Percentiles rank a stretch among this genome's conserved stretches.
These are phyloP conservation scores for Acromyrmex charruanus DNA, from an alignment of 1,140 invertebrate species.

Conservation along the genomic window DNA sequence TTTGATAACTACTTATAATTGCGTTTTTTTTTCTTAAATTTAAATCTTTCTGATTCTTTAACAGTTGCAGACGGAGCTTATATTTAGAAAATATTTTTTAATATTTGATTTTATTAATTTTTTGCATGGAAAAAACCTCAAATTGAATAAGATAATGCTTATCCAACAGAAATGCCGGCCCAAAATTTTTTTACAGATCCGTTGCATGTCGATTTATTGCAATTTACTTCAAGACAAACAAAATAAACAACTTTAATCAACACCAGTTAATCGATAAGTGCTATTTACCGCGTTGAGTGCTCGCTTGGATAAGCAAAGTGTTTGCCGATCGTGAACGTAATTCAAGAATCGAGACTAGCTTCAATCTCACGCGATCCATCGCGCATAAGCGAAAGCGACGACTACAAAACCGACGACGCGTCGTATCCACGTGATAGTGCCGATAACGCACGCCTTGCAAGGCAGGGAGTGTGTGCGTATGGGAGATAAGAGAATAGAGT, in stretches of 20 bases:
- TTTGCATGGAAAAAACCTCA: background rate
- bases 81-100: background rate
- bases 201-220: background rate
- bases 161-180: background rate
- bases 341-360: conserved; percentile 46
- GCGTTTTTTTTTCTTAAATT: background rate
- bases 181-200: background rate
- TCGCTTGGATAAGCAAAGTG: conserved; percentile 34
- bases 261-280: conserved; percentile 39
- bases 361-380: conserved; percentile 68
- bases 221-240: background rate
- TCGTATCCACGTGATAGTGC: conserved; percentile 63
- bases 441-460: conserved; percentile 69
- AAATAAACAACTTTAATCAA: conserved; percentile 31
- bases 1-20: background rate
- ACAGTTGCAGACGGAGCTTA: background rate
- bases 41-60: background rate
- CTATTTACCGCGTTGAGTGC: conserved; percentile 41
- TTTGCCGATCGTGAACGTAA: conserved; percentile 38
- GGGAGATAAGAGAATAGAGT: conserved; percentile 71
- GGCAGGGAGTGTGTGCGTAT: conserved; percentile 62
- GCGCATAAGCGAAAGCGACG: conserved; percentile 52
- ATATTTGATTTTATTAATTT: conserved; percentile 11
- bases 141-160: background rate
- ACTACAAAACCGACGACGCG: conserved; percentile 66